Evolutionary conservation across 2,797 vertebrate genomes (phyloP).

Genomic region (Toxotes lorentzi): DNA sequence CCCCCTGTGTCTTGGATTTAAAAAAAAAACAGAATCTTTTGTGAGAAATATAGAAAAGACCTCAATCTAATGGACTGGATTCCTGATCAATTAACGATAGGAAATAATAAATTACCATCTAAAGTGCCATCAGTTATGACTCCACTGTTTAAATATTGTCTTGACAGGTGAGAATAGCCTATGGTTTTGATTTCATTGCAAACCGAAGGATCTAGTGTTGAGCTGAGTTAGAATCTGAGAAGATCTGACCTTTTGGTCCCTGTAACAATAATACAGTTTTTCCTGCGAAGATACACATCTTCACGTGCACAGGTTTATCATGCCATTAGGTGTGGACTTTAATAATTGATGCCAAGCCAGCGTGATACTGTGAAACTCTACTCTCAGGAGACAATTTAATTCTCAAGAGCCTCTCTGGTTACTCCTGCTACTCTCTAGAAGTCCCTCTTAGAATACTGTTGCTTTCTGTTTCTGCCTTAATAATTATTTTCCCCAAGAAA

Average conservation of each 20-base stretch:
- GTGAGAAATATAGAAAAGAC: not conserved
- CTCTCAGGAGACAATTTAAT: constrained; percentile 72
- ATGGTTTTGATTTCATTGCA: constrained; percentile 52
- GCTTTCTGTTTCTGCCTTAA: constrained; percentile 1
- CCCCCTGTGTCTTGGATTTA: not conserved
- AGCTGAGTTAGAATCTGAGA: constrained; percentile 11
- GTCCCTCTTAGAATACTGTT: not conserved
- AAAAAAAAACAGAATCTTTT: not conserved
- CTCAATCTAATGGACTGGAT: not conserved
- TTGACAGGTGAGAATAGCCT: constrained; percentile 58
- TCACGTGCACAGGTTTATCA: constrained; percentile 63
- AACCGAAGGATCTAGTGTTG: constrained; percentile 29
- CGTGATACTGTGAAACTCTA: constrained; percentile 81
- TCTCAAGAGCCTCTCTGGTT: constrained; percentile 74
- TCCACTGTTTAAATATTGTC: constrained; percentile 22
- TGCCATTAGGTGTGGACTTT: constrained; percentile 70
- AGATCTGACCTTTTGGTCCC: constrained; percentile 42
- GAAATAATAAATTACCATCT: not conserved
- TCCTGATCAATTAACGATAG: not conserved
- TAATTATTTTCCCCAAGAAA: constrained; percentile 10
- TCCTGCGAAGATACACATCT: constrained; percentile 51
- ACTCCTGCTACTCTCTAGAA: constrained; percentile 52
- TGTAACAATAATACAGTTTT: constrained; percentile 59
- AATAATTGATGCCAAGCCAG: constrained; percentile 83
- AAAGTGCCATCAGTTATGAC: not conserved